Evolutionary conservation across 2,797 vertebrate species (phyloP).

Genomic region (Sebastes trivittatus): DNA sequence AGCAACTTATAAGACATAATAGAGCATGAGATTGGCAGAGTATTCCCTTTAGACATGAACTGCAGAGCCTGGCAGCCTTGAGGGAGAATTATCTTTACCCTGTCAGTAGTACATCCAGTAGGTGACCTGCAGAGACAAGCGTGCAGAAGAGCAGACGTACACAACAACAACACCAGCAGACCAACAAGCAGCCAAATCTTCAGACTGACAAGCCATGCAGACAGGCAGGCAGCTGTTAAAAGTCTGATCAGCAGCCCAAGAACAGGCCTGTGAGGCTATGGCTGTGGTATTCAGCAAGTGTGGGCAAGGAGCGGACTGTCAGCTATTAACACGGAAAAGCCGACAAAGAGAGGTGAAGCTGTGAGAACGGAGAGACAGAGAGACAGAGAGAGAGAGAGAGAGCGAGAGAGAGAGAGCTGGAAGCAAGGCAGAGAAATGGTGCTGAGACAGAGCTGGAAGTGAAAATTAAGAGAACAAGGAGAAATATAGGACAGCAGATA

Average conservation of each 20-base stretch:
- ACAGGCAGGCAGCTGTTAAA: slow-evolving; percentile 43
- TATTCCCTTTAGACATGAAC: not conserved
- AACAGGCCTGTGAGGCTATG: slow-evolving; percentile 37
- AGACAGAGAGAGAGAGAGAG: not conserved
- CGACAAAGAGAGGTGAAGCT: not conserved
- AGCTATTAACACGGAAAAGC: slow-evolving; percentile 19
- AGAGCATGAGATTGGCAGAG: not conserved
- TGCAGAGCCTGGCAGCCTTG: not conserved
- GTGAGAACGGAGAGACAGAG: not conserved
- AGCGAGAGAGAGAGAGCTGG: not conserved
- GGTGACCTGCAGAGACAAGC: slow-evolving; percentile 18
- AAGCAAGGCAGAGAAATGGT: not conserved
- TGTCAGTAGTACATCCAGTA: not conserved
- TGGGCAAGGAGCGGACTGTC: slow-evolving; percentile 50
- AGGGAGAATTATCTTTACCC: not conserved
- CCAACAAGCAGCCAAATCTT: not conserved
- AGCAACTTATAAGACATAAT: too few relatives aligned
- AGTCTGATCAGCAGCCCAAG: slow-evolving; percentile 34
- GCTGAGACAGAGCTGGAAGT: not conserved
- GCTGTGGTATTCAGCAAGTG: slow-evolving; percentile 72
- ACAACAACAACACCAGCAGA: slow-evolving; percentile 6
- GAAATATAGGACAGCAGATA: not conserved
- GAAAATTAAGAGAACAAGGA: not conserved
- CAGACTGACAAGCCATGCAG: slow-evolving; percentile 17
- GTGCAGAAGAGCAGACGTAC: not conserved